A percentile compares a stretch with the other conserved stretches of the same genome.
phyloP scores from a whole-genome alignment of 2,888 invertebrate genomes.

The Anthophora plumipes region DNA sequence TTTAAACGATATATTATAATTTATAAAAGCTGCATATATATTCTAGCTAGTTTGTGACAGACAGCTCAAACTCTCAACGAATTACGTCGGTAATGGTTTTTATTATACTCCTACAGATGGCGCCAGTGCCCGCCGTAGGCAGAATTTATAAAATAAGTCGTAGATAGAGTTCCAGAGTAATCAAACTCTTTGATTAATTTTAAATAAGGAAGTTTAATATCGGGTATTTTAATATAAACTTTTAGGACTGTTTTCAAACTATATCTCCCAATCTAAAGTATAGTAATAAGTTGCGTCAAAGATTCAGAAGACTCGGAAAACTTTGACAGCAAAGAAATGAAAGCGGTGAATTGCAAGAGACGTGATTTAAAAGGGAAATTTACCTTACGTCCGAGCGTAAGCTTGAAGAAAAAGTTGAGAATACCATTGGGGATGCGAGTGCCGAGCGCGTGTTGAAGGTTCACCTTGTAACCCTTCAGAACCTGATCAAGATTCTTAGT shows the following conservation, averaged over 20 bases:
- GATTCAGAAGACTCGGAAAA: neutral
- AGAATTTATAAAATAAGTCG: neutral
- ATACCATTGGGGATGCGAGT: constrained; percentile 94
- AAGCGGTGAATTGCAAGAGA: neutral
- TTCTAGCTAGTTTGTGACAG: neutral
- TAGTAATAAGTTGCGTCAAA: neutral
- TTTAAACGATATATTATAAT: neutral
- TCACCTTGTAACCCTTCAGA: constrained; percentile 95
- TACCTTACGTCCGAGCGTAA: constrained; percentile 94
- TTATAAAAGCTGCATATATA: neutral
- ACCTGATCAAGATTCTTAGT: constrained; percentile 94
- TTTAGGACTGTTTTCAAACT: neutral
- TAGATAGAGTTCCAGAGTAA: neutral
- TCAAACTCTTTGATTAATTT: neutral
- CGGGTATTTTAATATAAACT: neutral
- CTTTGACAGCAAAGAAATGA: neutral
- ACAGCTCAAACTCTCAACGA: no score
- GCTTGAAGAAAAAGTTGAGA: constrained; percentile 95
- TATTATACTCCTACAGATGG: neutral
- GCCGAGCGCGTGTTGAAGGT: constrained; percentile 94
- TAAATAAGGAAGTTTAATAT: neutral
- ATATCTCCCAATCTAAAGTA: neutral
- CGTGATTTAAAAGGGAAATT: constrained; percentile 70
- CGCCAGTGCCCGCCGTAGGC: neutral
- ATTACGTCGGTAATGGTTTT: neutral